A percentile compares a stretch with the other conserved stretches of the same genome.
Evolutionary conservation across 1,140 invertebrate genomes (phyloP).

Genomic region (Microvelia longipes): DNA sequence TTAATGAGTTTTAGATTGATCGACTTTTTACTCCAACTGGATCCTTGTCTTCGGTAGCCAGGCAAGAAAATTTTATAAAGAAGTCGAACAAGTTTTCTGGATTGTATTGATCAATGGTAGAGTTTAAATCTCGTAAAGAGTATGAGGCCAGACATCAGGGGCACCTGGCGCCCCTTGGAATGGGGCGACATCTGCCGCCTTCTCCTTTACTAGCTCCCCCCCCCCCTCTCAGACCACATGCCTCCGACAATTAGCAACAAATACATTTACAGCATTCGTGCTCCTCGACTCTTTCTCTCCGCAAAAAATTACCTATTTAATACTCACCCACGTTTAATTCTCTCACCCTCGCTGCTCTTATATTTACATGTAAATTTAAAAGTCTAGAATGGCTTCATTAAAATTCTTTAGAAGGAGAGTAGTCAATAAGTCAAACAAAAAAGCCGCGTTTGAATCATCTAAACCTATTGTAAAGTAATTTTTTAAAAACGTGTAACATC

Average conservation of each 20-base stretch:
- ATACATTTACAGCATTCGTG: background rate
- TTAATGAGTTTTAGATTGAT: background rate
- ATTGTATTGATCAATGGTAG: background rate
- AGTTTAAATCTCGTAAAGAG: background rate
- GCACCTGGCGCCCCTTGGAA: background rate
- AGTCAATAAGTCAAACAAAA: too few species aligned
- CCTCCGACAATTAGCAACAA: constrained; percentile 47
- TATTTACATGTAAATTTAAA: too few species aligned
- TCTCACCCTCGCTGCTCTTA: too few species aligned
- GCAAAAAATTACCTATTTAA: too few species aligned
- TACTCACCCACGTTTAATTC: too few species aligned
- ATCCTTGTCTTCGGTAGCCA: background rate
- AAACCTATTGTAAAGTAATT: too few species aligned
- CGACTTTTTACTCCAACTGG: background rate
- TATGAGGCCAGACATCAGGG: background rate
- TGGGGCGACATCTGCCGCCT: background rate
- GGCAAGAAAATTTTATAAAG: background rate
- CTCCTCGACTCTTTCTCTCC: too few species aligned
- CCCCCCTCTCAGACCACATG: constrained; percentile 37
- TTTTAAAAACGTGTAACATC: too few species aligned
- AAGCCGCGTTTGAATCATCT: too few species aligned
- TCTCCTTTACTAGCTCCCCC: background rate
- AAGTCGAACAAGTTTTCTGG: background rate
- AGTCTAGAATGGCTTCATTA: too few species aligned
- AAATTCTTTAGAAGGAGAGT: too few species aligned